Conservation (phyloP, 2,113 vertebrate genomes). For the Pholis gunnellus region DNA sequence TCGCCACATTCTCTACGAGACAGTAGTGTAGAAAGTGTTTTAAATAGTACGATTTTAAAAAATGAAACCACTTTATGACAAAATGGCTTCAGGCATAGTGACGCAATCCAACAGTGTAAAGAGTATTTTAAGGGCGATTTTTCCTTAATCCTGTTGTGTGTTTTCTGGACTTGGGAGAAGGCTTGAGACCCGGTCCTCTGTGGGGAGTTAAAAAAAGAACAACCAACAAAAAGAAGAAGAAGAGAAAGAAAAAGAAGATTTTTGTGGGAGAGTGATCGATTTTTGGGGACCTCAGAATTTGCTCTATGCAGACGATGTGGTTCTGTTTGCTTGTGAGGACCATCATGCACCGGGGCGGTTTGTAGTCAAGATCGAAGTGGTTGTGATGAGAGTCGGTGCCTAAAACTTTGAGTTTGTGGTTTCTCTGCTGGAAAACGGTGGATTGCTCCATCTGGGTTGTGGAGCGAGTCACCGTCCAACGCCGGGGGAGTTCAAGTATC, state of each 20-base stretch:
- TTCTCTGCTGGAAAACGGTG: background rate
- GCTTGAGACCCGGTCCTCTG: background rate
- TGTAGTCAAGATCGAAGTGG: background rate
- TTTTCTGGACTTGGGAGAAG: background rate
- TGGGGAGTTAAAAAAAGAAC: background rate
- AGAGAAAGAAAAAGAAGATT: too few relatives aligned
- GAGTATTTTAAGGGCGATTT: background rate
- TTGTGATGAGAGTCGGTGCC: background rate
- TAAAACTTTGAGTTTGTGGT: background rate
- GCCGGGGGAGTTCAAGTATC: background rate
- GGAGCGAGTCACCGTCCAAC: background rate
- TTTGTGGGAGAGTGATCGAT: background rate
- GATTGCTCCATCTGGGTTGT: background rate
- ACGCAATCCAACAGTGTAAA: background rate
- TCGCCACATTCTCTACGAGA: too few relatives aligned
- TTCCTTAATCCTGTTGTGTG: background rate
- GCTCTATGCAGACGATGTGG: conserved; percentile 2
- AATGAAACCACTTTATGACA: conserved; percentile 10
- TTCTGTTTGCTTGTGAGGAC: background rate
- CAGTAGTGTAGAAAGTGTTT: too few relatives aligned
- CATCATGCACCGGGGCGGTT: background rate
- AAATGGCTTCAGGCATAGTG: conserved; percentile 10
- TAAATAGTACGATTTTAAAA: background rate
- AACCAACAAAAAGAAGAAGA: too few relatives aligned
- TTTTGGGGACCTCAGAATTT: background rate